Evolutionary conservation across 2,888 invertebrate species (phyloP), one percentile per base, ranked within the genome.

Genomic region (Drosophila cognata): DNA sequence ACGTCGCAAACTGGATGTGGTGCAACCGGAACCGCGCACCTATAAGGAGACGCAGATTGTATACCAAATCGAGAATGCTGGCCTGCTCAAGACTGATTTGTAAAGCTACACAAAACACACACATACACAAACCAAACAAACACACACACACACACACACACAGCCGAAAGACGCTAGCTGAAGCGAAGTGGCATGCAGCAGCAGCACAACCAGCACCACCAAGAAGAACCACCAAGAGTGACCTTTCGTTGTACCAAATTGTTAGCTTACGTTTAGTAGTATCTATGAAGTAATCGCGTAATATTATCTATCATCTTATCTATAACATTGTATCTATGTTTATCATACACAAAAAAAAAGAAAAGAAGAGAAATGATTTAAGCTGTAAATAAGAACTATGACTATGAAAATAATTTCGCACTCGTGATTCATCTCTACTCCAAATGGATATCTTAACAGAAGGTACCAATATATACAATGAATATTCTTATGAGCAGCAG

Each of bases 41-140:
- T 97, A 97, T 91, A 94, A 96, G 89, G 97, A 97, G 94, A 97
- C 97, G 13, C 97, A 97, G 93, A 95, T 97, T 86, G 96, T 97
- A 92, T 96, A 97, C 89, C 96, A 97, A 91, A 96, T 97, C 80
- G 97, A 97, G 94, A 95, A 96, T 92, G 96, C 97, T 52, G 96
- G 97, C 93, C 95, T 97, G 56, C 94, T 97, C 70, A 96, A 96
- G 79, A 97, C 97, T 81, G 96, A 97, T 93, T 95, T 97, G 86
- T 93, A 91, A 86, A 68, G 56, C 67, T 62, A 77, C 68, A 53
- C 75, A 65, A 60, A 60, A 51, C 67, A 52, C 29, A 50, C 10
- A 43, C 13, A 61, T 58, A 68, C 41, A 57, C 38, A 60, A 31
- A 72, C 33, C 50, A 69, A 13, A 63, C 36, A 21, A 21, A 71